phyloP scores from a whole-genome alignment of 2,888 invertebrate genomes.

The Brachypalpus laphriformis region DNA sequence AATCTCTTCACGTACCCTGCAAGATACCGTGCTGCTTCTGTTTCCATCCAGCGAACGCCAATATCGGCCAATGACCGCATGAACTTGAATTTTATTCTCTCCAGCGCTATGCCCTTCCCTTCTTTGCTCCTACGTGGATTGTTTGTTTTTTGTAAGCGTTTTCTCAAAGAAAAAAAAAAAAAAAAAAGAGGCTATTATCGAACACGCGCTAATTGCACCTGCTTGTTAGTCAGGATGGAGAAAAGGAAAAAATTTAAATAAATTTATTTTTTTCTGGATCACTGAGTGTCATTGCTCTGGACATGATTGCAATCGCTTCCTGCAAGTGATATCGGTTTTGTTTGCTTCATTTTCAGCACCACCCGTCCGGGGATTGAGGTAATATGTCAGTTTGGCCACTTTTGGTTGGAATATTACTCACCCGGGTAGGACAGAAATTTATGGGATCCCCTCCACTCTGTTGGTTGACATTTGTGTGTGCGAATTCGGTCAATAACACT shows the following conservation, averaged over 20 bases:
- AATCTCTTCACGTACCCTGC: constrained; percentile 16
- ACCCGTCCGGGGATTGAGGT: not conserved
- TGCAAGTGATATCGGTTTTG: constrained; percentile 5
- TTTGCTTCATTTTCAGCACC: not conserved
- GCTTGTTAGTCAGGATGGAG: constrained; percentile 3
- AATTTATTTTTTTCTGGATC: constrained; percentile 39
- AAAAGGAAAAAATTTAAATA: not conserved
- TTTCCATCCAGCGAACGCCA: not conserved
- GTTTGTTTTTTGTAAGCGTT: constrained; percentile 9
- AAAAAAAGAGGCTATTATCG: no score
- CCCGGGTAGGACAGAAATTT: constrained; percentile 4
- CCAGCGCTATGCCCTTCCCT: not conserved
- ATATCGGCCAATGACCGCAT: constrained; percentile 62
- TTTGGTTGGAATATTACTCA: constrained; percentile 13
- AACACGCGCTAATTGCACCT: constrained; percentile 40
- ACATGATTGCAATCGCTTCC: constrained; percentile 20
- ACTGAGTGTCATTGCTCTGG: constrained; percentile 32
- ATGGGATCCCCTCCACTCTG: constrained; percentile 5
- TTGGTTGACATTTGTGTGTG: constrained; percentile 22
- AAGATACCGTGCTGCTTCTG: not conserved
- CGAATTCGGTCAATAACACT: constrained; percentile 45
- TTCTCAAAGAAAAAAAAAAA: no score
- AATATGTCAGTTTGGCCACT: constrained; percentile 29
- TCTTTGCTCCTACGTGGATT: not conserved
- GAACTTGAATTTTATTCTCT: constrained; percentile 46